These are phyloP conservation scores for Rattus norvegicus DNA, from an alignment of 2,113 vertebrate genomes.

Conservation along the genomic window GRCr8 NC_086033.1:31002001-31002500, in stretches of 20 bases:
- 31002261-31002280: not conserved
- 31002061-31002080: not conserved
- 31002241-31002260: not conserved
- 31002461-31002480: not conserved
- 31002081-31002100: too few relatives aligned
- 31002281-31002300: not conserved
- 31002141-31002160: not conserved
- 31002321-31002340: not conserved
- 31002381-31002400: not conserved
- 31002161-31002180: not conserved
- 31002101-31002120: not conserved
- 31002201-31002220: not conserved
- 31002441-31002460: not conserved
- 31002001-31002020: not conserved
- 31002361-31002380: not conserved
- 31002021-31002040: not conserved
- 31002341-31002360: not conserved
- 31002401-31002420: constrained; percentile 20
- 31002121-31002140: not conserved
- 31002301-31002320: not conserved
- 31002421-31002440: not conserved
- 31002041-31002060: not conserved
- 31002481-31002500: not conserved
- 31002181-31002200: not conserved
- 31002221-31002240: not conserved